These are phyloP conservation scores for Anadara kagoshimensis DNA, from an alignment of 1,140 invertebrate species.

Conservation along the genomic window DNA sequence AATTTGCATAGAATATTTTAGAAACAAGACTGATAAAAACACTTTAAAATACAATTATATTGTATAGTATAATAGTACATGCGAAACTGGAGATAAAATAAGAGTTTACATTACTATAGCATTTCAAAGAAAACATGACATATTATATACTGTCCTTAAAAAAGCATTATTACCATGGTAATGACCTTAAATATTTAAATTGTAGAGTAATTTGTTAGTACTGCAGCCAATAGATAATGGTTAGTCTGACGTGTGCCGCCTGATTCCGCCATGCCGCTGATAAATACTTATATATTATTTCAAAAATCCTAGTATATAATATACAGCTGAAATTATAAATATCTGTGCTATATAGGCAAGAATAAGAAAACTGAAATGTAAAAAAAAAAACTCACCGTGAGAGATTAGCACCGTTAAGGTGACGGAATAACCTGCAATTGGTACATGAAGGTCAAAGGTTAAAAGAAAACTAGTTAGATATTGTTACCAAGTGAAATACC, in stretches of 20 bases:
- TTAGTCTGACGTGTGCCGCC: not conserved
- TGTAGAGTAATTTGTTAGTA: not conserved
- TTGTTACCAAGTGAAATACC: not conserved
- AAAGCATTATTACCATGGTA: conserved; percentile 1
- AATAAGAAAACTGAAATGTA: too few species aligned
- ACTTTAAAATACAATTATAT: too few species aligned
- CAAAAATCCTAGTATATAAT: too few species aligned
- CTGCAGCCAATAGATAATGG: not conserved
- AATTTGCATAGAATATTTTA: too few species aligned
- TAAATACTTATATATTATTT: too few species aligned
- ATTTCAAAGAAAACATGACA: not conserved
- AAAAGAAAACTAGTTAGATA: conserved; percentile 15
- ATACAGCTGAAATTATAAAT: too few species aligned
- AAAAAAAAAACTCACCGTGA: conserved; percentile 62
- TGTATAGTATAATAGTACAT: too few species aligned
- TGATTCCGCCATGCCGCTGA: too few species aligned
- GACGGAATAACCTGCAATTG: conserved; percentile 60
- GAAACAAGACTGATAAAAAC: too few species aligned
- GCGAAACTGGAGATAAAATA: not conserved
- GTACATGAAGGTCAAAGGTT: conserved; percentile 34
- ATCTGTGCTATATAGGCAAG: too few species aligned
- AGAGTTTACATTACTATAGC: not conserved
- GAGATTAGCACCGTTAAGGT: conserved; percentile 65
- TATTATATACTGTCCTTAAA: too few species aligned
- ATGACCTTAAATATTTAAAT: not conserved